These are phyloP conservation scores for Drosophila tripunctata DNA, from an alignment of 2,888 invertebrate genomes.

Conservation along the genomic window DNA sequence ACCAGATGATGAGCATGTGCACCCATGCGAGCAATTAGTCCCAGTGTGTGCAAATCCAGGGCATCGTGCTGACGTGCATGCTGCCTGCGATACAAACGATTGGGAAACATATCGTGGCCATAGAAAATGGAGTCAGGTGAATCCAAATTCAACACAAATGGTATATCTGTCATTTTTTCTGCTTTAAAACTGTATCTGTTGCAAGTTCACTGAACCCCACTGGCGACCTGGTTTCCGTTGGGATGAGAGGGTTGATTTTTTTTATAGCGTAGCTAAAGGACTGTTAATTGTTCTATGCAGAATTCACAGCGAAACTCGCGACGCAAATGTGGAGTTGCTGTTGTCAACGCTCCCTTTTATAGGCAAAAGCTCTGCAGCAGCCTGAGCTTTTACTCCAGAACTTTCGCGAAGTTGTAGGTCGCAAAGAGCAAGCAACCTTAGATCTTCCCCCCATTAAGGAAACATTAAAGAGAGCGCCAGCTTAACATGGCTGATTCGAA, in stretches of 20 bases:
- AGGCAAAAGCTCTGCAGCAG: conserved; percentile 48
- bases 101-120: conserved; percentile 80
- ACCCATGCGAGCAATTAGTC: conserved; percentile 76
- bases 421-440: too few species aligned
- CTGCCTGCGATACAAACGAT: conserved; percentile 74
- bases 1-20: conserved; percentile 74
- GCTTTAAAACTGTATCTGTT: conserved; percentile 61
- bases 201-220: conserved; percentile 62
- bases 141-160: conserved; percentile 80
- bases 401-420: conserved; percentile 6
- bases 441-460: too few species aligned
- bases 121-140: conserved; percentile 75
- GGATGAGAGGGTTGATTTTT: conserved; percentile 50
- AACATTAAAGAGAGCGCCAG: neutral
- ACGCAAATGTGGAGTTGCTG: conserved; percentile 60
- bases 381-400: conserved; percentile 36
- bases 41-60: conserved; percentile 77
- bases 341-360: conserved; percentile 45
- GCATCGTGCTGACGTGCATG: conserved; percentile 75
- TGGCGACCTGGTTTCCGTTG: conserved; percentile 47
- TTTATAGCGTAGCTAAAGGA: conserved; percentile 7
- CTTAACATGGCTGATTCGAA: neutral
- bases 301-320: conserved; percentile 40
- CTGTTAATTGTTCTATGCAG: neutral
- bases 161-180: conserved; percentile 76